A percentile compares a stretch with the other conserved stretches of the same genome.
phyloP scores from a whole-genome alignment of 2,797 vertebrate genomes.

The Neomorphus geoffroyi region DNA sequence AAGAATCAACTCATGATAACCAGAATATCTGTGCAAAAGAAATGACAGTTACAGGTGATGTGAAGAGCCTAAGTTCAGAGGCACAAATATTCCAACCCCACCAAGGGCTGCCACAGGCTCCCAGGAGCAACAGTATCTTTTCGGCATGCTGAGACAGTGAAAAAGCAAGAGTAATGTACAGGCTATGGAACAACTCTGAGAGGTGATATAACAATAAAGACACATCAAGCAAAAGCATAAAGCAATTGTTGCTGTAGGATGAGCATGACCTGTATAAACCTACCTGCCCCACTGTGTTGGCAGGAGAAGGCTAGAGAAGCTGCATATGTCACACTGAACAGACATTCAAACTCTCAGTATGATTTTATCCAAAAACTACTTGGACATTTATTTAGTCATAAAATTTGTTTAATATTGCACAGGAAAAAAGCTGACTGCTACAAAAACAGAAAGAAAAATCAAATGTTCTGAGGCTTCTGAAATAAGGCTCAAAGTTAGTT shows the following conservation, averaged over 20 bases:
- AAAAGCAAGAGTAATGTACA: neutral
- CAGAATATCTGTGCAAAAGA: neutral
- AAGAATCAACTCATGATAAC: neutral
- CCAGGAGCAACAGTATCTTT: neutral
- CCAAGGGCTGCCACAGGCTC: neutral
- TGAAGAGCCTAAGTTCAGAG: neutral
- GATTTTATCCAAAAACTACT: neutral
- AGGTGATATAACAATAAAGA: neutral
- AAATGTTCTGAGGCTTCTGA: neutral
- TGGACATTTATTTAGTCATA: neutral
- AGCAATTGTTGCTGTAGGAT: neutral
- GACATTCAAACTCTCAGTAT: neutral
- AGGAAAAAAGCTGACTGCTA: neutral
- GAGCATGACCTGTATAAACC: neutral
- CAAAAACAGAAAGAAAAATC: neutral
- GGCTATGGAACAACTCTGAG: neutral
- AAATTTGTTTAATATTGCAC: neutral
- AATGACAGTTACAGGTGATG: neutral
- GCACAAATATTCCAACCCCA: neutral
- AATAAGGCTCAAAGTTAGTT: neutral
- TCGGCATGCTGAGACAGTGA: neutral
- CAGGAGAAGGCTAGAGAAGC: neutral
- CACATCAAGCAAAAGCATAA: neutral
- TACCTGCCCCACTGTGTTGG: neutral
- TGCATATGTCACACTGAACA: no score